Conservation (phyloP, 2,888 invertebrate genomes). For the Papilio elwesi region DNA sequence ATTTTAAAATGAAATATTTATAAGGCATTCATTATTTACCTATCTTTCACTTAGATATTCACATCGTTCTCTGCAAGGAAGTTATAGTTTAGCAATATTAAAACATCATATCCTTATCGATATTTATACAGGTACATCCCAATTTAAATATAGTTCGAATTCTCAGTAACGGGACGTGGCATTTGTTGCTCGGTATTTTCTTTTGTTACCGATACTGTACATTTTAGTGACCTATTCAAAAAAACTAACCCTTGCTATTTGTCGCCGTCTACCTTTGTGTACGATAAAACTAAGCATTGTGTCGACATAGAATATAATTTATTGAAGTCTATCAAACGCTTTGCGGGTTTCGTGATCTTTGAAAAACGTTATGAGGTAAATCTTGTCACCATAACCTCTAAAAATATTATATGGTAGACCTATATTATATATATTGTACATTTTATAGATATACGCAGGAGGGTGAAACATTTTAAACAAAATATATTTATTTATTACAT, state of each 20-base stretch:
- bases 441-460: no score
- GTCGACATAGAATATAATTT: neutral
- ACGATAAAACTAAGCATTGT: neutral
- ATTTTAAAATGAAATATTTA: no score
- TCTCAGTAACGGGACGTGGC: constrained; percentile 21
- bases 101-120: neutral
- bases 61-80: neutral
- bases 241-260: constrained; percentile 33
- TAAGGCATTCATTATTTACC: neutral
- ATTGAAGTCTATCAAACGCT: no score
- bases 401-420: no score
- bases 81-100: neutral
- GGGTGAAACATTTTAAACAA: no score
- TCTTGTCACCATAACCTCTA: no score
- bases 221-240: constrained; percentile 33
- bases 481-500: no score
- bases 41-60: neutral
- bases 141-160: constrained; percentile 34
- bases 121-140: neutral
- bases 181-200: constrained; percentile 33
- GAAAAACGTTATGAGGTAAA: no score
- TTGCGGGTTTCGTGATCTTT: no score
- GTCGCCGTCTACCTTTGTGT: constrained; percentile 1
- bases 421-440: no score
- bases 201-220: constrained; percentile 32